Conservation (phyloP, 2,888 invertebrate species). For the Cacoxenus indagator region DNA sequence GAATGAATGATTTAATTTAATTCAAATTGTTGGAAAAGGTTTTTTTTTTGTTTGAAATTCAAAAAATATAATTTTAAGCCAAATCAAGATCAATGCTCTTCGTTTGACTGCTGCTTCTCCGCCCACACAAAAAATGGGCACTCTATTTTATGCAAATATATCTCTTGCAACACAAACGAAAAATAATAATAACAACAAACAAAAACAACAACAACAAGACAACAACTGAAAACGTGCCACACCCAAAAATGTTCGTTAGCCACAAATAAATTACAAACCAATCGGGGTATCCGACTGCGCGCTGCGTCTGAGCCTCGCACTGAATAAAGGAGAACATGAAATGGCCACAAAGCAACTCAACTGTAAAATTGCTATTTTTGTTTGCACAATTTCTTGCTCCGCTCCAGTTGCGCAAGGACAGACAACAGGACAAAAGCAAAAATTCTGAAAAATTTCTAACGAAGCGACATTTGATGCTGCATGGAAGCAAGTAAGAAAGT, state of each 20-base stretch:
- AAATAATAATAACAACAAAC: not conserved
- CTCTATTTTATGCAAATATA: not conserved
- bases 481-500: not conserved
- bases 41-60: too few species aligned
- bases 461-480: not conserved
- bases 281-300: conserved; percentile 33
- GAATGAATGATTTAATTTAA: too few species aligned
- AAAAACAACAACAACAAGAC: not conserved
- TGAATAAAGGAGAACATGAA: not conserved
- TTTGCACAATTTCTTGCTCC: conserved; percentile 54
- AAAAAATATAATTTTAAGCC: too few species aligned
- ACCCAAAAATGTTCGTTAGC: conserved; percentile 18
- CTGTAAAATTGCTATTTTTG: conserved; percentile 60
- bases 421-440: not conserved
- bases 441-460: not conserved
- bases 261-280: conserved; percentile 55
- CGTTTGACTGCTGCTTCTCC: too few species aligned
- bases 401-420: conserved; percentile 5
- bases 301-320: not conserved
- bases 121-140: too few species aligned
- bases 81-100: too few species aligned
- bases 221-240: not conserved
- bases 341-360: conserved; percentile 61
- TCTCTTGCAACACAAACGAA: not conserved
- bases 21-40: too few species aligned